Percentiles rank a stretch among this genome's conserved stretches.
These are phyloP conservation scores for Diplodus puntazzo DNA, from an alignment of 2,797 vertebrate species.

Conservation along the genomic window DNA sequence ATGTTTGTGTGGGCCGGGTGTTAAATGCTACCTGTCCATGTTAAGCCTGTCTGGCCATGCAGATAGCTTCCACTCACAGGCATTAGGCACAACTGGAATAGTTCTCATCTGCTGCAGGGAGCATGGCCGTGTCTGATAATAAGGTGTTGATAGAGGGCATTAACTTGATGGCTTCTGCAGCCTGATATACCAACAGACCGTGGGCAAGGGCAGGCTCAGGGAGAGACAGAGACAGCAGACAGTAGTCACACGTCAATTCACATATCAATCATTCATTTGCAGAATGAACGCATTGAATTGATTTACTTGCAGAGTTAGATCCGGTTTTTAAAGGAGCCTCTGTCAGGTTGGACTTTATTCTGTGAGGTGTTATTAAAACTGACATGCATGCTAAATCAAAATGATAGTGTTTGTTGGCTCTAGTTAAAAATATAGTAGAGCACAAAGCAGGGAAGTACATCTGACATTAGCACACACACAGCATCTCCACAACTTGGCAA, in stretches of 20 bases:
- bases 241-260: slow-evolving; percentile 64
- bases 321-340: slow-evolving; percentile 36
- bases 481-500: slow-evolving; percentile 15
- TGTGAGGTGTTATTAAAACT: slow-evolving; percentile 55
- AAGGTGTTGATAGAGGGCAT: slow-evolving; percentile 83
- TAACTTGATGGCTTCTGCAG: slow-evolving; percentile 72
- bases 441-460: slow-evolving; percentile 24
- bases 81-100: slow-evolving; percentile 68
- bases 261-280: slow-evolving; percentile 66
- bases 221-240: slow-evolving; percentile 56
- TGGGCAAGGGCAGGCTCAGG: slow-evolving; percentile 55
- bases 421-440: slow-evolving; percentile 40
- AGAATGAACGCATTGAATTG: slow-evolving; percentile 47
- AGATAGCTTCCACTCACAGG: slow-evolving; percentile 71
- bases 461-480: slow-evolving; percentile 26
- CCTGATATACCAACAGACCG: slow-evolving; percentile 76
- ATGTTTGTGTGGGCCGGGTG: slow-evolving; percentile 69
- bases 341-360: slow-evolving; percentile 44
- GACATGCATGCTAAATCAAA: slow-evolving; percentile 62
- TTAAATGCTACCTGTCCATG: slow-evolving; percentile 80
- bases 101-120: slow-evolving; percentile 75
- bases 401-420: slow-evolving; percentile 60
- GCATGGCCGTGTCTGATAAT: slow-evolving; percentile 78
- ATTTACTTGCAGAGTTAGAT: slow-evolving; percentile 58
- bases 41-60: slow-evolving; percentile 76